Conservation (phyloP, 2,797 vertebrate genomes). For the Coregonus ussuriensis region DNA sequence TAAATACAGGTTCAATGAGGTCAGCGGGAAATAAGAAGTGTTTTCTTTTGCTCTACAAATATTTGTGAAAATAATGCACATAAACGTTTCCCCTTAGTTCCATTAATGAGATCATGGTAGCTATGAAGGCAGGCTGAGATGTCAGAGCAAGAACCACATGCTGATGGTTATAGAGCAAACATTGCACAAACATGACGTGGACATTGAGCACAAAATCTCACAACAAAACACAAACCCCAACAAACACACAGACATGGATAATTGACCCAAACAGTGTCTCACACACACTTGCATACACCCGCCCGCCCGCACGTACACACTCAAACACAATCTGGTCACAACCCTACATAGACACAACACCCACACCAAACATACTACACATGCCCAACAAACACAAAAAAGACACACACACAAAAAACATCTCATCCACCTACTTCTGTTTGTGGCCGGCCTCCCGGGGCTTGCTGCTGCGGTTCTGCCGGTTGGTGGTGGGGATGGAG, state of each 20-base stretch:
- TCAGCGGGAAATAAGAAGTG: background rate
- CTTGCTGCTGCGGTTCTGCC: constrained; percentile 93
- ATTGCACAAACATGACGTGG: constrained; percentile 57
- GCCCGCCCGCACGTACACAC: constrained; percentile 68
- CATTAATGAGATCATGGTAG: constrained; percentile 58
- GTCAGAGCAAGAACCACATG: constrained; percentile 68
- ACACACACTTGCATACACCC: constrained; percentile 17
- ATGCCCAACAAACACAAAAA: constrained; percentile 35
- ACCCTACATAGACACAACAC: background rate
- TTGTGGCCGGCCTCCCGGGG: constrained; percentile 93
- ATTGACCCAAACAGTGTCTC: constrained; percentile 32
- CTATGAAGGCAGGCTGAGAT: constrained; percentile 43
- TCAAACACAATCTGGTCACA: constrained; percentile 42
- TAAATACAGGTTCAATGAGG: background rate
- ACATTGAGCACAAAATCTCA: constrained; percentile 30
- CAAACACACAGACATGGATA: constrained; percentile 21
- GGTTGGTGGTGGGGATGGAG: constrained; percentile 90
- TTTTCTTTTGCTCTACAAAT: background rate
- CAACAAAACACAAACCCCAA: constrained; percentile 41
- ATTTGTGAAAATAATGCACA: background rate
- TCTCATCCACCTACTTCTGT: constrained; percentile 91
- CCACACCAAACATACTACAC: background rate
- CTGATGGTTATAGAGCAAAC: constrained; percentile 65
- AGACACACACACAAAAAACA: constrained; percentile 60
- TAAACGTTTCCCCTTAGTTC: background rate